Evolutionary conservation across 2,113 vertebrate genomes (phyloP).

Genomic region (Neolamprologus cancellatus): DNA sequence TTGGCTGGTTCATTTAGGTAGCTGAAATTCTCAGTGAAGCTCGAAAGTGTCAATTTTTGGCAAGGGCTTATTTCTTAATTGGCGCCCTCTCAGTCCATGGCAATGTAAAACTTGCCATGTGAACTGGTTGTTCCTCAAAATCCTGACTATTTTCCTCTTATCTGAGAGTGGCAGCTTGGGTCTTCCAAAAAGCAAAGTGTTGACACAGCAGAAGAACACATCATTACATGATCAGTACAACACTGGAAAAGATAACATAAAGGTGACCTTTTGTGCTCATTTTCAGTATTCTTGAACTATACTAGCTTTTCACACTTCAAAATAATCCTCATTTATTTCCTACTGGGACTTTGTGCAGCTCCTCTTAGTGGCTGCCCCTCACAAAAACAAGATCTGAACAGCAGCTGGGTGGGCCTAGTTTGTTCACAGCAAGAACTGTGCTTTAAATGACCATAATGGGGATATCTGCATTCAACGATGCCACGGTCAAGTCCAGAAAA

Average conservation of each 20-base stretch:
- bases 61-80: not conserved
- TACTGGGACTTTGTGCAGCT: not conserved
- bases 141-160: not conserved
- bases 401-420: not conserved
- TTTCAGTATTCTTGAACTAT: not conserved
- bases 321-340: not conserved
- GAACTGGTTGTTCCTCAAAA: not conserved
- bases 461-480: rapidly evolving
- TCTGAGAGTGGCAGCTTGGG: rapidly evolving
- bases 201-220: not conserved
- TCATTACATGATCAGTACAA: rapidly evolving
- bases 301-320: not conserved
- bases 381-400: not conserved
- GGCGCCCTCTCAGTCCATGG: rapidly evolving
- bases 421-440: not conserved
- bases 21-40: not conserved
- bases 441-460: rapidly evolving
- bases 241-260: not conserved
- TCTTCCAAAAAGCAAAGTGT: rapidly evolving
- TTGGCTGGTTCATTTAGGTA: not conserved
- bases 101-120: not conserved
- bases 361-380: not conserved
- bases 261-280: not conserved
- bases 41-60: not conserved
- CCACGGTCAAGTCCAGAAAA: rapidly evolving